Conservation (phyloP, 1,140 invertebrate species). For the Zaprionus gabonicus region DNA sequence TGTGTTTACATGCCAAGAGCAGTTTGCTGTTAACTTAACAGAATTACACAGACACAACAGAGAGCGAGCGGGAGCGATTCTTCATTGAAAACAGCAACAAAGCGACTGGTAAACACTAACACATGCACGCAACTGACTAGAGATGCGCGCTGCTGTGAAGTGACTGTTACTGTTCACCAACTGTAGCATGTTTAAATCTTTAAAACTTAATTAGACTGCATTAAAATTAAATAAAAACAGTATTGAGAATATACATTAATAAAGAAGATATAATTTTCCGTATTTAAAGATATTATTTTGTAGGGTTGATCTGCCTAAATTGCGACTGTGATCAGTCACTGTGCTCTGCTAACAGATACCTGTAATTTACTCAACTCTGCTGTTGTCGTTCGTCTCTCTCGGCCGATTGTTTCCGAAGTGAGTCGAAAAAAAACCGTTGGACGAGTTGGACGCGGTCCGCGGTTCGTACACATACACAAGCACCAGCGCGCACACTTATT, state of each 20-base stretch:
- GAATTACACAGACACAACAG: conserved; percentile 22
- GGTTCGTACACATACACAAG: conserved; percentile 32
- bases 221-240: no score
- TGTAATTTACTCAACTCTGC: conserved; percentile 26
- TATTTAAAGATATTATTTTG: not conserved
- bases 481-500: conserved; percentile 19
- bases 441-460: conserved; percentile 51
- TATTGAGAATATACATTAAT: no score
- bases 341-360: conserved; percentile 24
- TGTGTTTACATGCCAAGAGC: conserved; percentile 24
- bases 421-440: conserved; percentile 55
- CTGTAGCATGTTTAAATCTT: not conserved
- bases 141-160: conserved; percentile 13
- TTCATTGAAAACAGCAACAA: conserved; percentile 37
- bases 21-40: conserved; percentile 41
- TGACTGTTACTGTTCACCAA: conserved; percentile 4
- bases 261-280: not conserved
- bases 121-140: conserved; percentile 17
- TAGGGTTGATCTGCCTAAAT: not conserved
- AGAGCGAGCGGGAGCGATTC: conserved; percentile 28
- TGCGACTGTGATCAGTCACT: conserved; percentile 15
- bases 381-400: conserved; percentile 32
- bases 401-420: conserved; percentile 31
- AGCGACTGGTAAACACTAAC: conserved; percentile 46
- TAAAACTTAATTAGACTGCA: not conserved